Percentiles rank a stretch among this genome's conserved stretches.
Conservation (phyloP, 2,113 vertebrate species). For the Vulpes vulpes region DNA sequence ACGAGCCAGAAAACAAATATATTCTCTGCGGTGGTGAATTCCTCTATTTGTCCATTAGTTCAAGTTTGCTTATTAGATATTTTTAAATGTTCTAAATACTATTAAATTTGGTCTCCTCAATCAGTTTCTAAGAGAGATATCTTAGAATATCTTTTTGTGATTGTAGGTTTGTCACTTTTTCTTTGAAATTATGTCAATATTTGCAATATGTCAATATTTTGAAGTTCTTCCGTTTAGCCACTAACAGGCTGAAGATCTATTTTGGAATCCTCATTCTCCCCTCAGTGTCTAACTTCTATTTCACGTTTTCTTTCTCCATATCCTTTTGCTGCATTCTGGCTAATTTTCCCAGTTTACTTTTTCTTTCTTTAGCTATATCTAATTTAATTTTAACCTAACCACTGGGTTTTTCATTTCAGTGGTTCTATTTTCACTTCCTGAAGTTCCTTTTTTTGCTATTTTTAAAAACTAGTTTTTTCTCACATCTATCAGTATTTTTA, state of each 20-base stretch:
- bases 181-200: background rate
- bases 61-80: background rate
- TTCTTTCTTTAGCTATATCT: background rate
- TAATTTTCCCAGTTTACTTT: background rate
- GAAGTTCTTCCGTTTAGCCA: background rate
- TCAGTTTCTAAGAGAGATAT: background rate
- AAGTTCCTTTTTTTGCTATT: background rate
- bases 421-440: background rate
- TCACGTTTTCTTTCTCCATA: background rate
- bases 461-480: background rate
- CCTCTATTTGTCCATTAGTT: background rate
- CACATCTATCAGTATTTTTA: background rate
- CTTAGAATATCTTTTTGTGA: background rate
- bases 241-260: background rate
- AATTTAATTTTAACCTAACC: constrained; percentile 16
- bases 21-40: background rate
- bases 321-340: background rate
- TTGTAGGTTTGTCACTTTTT: background rate
- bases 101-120: background rate
- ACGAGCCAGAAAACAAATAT: background rate
- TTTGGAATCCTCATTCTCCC: background rate
- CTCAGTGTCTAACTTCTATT: background rate
- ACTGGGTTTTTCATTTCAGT: background rate
- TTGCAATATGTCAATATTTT: background rate
- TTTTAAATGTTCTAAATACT: background rate